Evolutionary conservation across 2,888 invertebrate genomes (phyloP).

Genomic region (Lepidochrysops patricia): DNA sequence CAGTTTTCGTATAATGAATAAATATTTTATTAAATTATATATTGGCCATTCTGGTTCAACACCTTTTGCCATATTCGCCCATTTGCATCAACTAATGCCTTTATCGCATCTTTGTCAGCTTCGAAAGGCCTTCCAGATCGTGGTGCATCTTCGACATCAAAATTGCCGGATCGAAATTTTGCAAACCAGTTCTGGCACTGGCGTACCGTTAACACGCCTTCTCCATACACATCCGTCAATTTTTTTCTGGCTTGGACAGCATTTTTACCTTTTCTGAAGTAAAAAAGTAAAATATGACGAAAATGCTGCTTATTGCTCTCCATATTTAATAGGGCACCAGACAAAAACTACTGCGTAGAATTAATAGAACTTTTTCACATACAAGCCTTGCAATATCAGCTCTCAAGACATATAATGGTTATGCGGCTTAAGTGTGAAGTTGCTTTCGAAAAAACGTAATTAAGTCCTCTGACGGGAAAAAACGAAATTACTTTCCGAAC

Average conservation of each 20-base stretch:
- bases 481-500: neutral
- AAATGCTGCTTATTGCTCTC: constrained; percentile 22
- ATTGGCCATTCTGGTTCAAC: too few relatives aligned
- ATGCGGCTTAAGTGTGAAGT: neutral
- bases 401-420: constrained; percentile 14
- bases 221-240: constrained; percentile 13
- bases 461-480: neutral
- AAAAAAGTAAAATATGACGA: constrained; percentile 13
- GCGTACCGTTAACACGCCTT: constrained; percentile 21
- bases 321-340: constrained; percentile 25
- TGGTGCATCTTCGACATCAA: constrained; percentile 27
- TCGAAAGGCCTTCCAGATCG: constrained; percentile 23
- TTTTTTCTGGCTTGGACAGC: constrained; percentile 11
- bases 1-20: too few relatives aligned
- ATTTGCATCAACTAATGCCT: neutral
- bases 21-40: too few relatives aligned
- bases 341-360: constrained; percentile 26
- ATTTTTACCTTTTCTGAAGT: constrained; percentile 6
- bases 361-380: constrained; percentile 22
- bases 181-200: constrained; percentile 27
- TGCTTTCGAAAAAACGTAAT: neutral
- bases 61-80: too few relatives aligned
- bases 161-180: constrained; percentile 28
- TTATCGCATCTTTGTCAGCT: constrained; percentile 13
- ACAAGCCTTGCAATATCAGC: constrained; percentile 19